Base-by-base conservation (phyloP, 2,888 invertebrate genomes). In the Lepidochrysops patricia region DNA sequence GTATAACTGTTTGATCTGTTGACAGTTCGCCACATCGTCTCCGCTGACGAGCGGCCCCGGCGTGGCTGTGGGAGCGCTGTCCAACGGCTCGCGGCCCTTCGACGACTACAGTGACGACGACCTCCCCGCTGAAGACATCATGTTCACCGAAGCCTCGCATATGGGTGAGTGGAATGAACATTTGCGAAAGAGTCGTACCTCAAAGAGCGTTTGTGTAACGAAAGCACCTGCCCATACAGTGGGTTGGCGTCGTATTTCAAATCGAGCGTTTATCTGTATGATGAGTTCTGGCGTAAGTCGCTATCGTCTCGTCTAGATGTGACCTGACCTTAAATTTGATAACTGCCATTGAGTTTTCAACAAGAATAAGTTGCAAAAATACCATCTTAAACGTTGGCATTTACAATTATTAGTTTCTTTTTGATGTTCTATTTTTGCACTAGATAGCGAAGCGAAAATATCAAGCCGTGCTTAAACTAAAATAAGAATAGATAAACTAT, bases 31-130 rank as follows among this genome's bases (percentile, higher is more conserved):
- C 75, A 89, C 89, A 12, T 89, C 89, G 6, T 89, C 90, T 0
- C 89, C 89, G 1, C 82, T 89, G 76, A 77, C 83, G 0, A 77
- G 81, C 60, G 73, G 75, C 0, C 75, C 76, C 26, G 75, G 76
- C 54, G 80, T 84, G 66, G 83, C 80, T 0, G 82, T 92, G n/a
- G 85, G 89, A 13, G 91, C 92, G 27, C 77, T 92, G 62, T 92
- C 91, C 63, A 93, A 92, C 72, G 92, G 93, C n/a, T 91, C 90
- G 67, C 83, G 91, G 12, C 84, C 90, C 66, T 95, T 94, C 77
- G 96, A 96, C 74, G 96, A 96, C 75, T 93, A 94, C 76, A 96
- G 96, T 73, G 97, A 97, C 77, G 97, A 97, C 79, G 97, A 97
- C 74, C 90, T 97, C 64, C 92, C 95, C 65, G 90, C 94, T 66